A percentile compares a stretch with the other conserved stretches of the same genome.
Evolutionary conservation across 2,888 invertebrate genomes (phyloP).

Genomic region (Siphonodentalium dalli): DNA sequence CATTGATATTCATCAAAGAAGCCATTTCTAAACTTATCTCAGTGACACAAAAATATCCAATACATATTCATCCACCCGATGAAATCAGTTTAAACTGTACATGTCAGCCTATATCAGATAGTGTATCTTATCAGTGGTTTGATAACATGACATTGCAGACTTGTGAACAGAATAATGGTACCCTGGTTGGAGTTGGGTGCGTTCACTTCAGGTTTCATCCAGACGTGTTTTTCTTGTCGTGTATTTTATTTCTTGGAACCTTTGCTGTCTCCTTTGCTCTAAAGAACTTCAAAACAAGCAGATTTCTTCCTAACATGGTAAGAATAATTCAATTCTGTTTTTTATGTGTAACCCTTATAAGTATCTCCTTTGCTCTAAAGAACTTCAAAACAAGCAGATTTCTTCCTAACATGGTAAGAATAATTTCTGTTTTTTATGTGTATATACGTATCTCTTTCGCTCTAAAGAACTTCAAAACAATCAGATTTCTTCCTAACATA

Average conservation of each 20-base stretch:
- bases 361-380: no score
- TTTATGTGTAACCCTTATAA: no score
- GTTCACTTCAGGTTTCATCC: slow-evolving; percentile 13
- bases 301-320: slow-evolving; percentile 93
- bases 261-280: slow-evolving; percentile 87
- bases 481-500: slow-evolving; percentile 91
- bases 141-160: slow-evolving; percentile 22
- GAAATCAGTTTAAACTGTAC: slow-evolving; percentile 36
- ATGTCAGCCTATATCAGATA: slow-evolving; percentile 25
- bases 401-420: no score
- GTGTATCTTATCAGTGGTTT: slow-evolving; percentile 23
- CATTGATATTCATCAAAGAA: slow-evolving; percentile 97
- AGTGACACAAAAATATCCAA: slow-evolving; percentile 32
- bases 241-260: slow-evolving; percentile 90
- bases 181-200: slow-evolving; percentile 26
- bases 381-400: no score
- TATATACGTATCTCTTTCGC: slow-evolving; percentile 84
- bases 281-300: slow-evolving; percentile 90
- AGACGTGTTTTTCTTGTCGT: slow-evolving; percentile 92
- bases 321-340: slow-evolving; percentile 33
- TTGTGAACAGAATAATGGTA: slow-evolving; percentile 23
- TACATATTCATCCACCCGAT: slow-evolving; percentile 33
- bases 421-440: no score
- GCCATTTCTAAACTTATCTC: slow-evolving; percentile 91
- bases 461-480: slow-evolving; percentile 91